A percentile compares a stretch with the other conserved stretches of the same genome.
Conservation (phyloP, 2,113 vertebrate species). For the Pycnonotus jocosus region DNA sequence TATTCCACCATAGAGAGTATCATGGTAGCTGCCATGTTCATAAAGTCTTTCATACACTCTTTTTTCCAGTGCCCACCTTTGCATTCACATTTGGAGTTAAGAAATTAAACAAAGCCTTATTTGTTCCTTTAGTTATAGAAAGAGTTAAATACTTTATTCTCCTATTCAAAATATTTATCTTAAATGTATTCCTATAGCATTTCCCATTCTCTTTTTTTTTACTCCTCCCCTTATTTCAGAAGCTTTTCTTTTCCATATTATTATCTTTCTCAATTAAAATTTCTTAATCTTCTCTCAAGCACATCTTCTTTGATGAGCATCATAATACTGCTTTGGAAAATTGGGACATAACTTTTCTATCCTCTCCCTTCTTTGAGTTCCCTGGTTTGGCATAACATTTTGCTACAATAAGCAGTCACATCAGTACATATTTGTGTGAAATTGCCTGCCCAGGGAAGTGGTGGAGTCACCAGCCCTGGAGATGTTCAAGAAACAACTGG, state of each 20-base stretch:
- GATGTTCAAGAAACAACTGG: background rate
- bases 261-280: background rate
- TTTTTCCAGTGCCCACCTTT: background rate
- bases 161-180: background rate
- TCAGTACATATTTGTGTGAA: background rate
- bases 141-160: background rate
- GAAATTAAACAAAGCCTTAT: background rate
- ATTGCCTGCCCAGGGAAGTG: fast-evolving
- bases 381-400: background rate
- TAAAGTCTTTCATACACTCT: background rate
- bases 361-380: background rate
- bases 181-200: background rate
- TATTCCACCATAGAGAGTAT: background rate
- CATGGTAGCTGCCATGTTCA: background rate
- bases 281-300: background rate
- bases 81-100: background rate
- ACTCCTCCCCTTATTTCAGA: background rate
- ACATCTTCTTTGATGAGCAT: background rate
- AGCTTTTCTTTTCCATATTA: background rate
- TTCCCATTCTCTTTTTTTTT: background rate
- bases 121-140: background rate
- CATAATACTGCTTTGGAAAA: background rate
- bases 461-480: background rate
- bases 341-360: background rate
- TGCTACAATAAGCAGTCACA: background rate